These are phyloP conservation scores for Calidris pugnax DNA, from an alignment of 2,113 vertebrate species.

Conservation along the genomic window DNA sequence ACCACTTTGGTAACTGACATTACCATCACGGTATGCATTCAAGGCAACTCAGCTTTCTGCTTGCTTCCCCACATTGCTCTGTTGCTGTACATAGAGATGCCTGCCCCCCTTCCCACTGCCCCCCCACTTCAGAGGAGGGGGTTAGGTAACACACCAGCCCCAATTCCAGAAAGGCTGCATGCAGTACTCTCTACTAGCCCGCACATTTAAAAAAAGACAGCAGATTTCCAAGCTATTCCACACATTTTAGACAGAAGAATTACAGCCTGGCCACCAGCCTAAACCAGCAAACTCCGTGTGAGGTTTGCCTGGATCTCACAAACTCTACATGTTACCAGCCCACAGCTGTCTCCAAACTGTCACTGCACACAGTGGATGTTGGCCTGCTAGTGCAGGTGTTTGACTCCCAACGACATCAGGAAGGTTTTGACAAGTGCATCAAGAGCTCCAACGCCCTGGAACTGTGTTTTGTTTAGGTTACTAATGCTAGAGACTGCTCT, in stretches of 20 bases:
- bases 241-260: background rate
- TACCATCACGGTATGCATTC: background rate
- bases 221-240: background rate
- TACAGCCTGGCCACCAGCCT: background rate
- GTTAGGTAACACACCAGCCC: background rate
- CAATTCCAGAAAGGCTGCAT: background rate
- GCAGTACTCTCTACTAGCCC: too few relatives aligned
- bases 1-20: background rate
- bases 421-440: background rate
- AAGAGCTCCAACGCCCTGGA: background rate
- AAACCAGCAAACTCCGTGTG: background rate
- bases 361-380: background rate
- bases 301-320: background rate
- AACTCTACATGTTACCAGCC: background rate
- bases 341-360: background rate
- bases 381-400: background rate
- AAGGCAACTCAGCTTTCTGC: background rate
- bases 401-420: background rate
- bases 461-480: background rate
- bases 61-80: background rate
- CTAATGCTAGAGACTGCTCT: background rate
- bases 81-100: background rate
- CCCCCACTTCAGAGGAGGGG: background rate
- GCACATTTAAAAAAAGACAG: background rate
- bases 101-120: background rate